Evolutionary conservation across 2,888 invertebrate species (phyloP), one percentile per base, ranked within the genome.

Genomic region (Cephalotes varians): DNA sequence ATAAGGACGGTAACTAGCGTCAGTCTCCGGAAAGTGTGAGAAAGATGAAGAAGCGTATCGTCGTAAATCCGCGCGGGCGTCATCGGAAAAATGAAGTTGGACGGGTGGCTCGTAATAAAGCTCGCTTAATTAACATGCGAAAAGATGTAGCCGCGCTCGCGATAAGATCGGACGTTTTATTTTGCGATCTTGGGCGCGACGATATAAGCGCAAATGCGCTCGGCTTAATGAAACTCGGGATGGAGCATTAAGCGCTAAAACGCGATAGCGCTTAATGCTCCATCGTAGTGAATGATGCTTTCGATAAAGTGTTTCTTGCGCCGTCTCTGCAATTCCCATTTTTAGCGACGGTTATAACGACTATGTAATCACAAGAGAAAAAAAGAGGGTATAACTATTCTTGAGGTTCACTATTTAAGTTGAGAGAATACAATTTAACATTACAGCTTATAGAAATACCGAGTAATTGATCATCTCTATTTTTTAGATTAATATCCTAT

Each of bases 81-180:
- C 71, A 56, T 79, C 56, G 69, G 69, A 69, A 77, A 77, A 77
- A 69, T 77, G 77, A 28, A 31, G 31, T 21, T 25, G 71, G 72
- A 56, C 37, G 37, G 31, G 76, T 10, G 71, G 44, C 47, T 44
- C 40, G 77, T 71, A 79, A 79, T 79, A 79, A 79, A 79, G 71
- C 71, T 71, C 77, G 56, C 77, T 79, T 79, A 79, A 79, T 79
- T 79, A 79, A 18, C 77, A 79, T 71, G 44, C 77, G 77, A 79
- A 79, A 79, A 79, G 77, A 79, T 79, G 77, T 56, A 54, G 40
- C 54, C 77, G 67, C 28, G 54, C 54, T 44, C 54, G 56, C 71
- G 77, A 79, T 79, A 79, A 79, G 71, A 44, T 21, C 72, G 71
- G 28, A 56, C 44, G 56, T 79, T 79, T 79, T 56, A 79, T 71